These are phyloP conservation scores for Triplophysa dalaica DNA, from an alignment of 2,113 vertebrate genomes.

Conservation along the genomic window DNA sequence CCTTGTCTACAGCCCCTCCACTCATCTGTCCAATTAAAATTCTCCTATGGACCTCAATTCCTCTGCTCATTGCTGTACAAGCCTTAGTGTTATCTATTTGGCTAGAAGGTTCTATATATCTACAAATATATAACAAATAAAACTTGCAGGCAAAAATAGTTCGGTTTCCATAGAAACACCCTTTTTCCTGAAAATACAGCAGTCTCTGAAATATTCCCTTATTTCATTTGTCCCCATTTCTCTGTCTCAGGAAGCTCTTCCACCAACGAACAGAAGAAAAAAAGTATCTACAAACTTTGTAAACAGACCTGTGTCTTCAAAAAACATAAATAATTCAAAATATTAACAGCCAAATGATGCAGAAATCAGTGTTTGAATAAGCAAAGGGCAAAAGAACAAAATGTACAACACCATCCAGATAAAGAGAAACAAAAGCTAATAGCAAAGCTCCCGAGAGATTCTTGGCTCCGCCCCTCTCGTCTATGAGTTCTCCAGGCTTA, in stretches of 20 bases:
- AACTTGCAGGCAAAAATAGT: constrained; percentile 99
- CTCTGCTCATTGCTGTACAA: constrained; percentile 90
- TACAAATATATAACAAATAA: constrained; percentile 99
- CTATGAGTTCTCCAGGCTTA: constrained; percentile 49
- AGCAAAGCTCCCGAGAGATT: constrained; percentile 81
- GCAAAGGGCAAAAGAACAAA: constrained; percentile 83
- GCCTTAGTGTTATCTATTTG: constrained; percentile 99
- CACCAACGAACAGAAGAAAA: constrained; percentile 97
- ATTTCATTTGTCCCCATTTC: constrained; percentile 66
- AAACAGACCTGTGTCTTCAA: constrained; percentile 99
- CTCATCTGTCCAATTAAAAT: constrained; percentile 53
- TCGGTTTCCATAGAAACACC: constrained; percentile 99
- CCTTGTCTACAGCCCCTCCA: constrained; percentile 66
- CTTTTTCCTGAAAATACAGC: constrained; percentile 99
- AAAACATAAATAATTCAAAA: constrained; percentile 99
- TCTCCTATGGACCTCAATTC: constrained; percentile 78
- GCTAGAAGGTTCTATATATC: constrained; percentile 99
- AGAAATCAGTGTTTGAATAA: constrained; percentile 91
- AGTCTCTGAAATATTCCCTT: constrained; percentile 95
- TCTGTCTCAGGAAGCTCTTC: constrained; percentile 97
- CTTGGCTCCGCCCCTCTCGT: constrained; percentile 51
- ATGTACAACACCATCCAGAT: constrained; percentile 84
- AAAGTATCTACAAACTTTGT: constrained; percentile 99
- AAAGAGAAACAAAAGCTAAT: constrained; percentile 75
- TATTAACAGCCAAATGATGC: constrained; percentile 97